These are phyloP conservation scores for Syngnathus floridae DNA, from an alignment of 2,113 vertebrate species.

Conservation along the genomic window DNA sequence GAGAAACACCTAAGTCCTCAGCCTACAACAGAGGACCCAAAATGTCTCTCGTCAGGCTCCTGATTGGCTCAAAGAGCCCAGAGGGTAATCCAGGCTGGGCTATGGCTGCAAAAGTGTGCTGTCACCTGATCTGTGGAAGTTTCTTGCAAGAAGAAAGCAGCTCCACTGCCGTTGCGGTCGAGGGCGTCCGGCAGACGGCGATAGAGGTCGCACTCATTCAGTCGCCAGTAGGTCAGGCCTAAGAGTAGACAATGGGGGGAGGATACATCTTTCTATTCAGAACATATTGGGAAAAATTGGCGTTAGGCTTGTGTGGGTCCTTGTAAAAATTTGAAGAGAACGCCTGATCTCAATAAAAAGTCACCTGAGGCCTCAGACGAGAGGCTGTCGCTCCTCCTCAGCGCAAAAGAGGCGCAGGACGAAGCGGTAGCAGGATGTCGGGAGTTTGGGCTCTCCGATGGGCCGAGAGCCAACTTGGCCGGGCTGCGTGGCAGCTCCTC, in stretches of 20 bases:
- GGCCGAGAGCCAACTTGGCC: slow-evolving; percentile 21
- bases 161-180: slow-evolving; percentile 43
- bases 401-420: slow-evolving; percentile 67
- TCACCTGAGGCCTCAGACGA: slow-evolving; percentile 86
- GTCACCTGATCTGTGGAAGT: slow-evolving; percentile 69
- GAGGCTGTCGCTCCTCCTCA: slow-evolving; percentile 77
- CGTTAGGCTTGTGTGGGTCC: not conserved
- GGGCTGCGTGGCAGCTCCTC: slow-evolving; percentile 24
- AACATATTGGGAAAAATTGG: too few relatives aligned
- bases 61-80: not conserved
- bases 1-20: slow-evolving; percentile 69
- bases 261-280: not conserved
- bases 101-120: not conserved
- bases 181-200: slow-evolving; percentile 78
- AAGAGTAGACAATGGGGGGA: not conserved
- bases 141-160: slow-evolving; percentile 58
- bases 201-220: slow-evolving; percentile 81
- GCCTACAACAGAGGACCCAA: slow-evolving; percentile 14
- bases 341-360: not conserved
- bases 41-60: not conserved
- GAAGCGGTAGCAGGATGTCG: slow-evolving; percentile 20
- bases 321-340: not conserved
- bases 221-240: slow-evolving; percentile 88
- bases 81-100: not conserved
- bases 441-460: slow-evolving; percentile 29